Base-by-base conservation (phyloP, 2,797 vertebrate species). In the Ctenochaetus hawaiiensis region DNA sequence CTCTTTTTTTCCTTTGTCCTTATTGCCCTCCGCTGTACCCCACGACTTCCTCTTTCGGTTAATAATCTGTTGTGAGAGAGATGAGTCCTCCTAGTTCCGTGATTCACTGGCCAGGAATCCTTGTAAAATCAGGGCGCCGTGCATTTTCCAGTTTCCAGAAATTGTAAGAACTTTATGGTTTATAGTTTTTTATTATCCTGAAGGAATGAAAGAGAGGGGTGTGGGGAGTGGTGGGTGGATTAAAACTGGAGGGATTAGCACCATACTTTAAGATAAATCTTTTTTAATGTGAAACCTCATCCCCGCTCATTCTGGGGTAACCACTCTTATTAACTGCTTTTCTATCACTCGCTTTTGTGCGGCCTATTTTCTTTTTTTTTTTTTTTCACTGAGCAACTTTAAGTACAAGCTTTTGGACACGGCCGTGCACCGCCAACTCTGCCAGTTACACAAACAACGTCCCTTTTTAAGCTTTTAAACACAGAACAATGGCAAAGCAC, bases 211-310 rank as follows among this genome's bases (percentile, higher is more conserved):
- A 39, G 43, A 7, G 12, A 26, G 45, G 30, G 67, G 69, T 58
- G 58, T 56, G 8, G 30, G 16, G 13, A 26, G 54, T 4, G 18
- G 57, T 11, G 59, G 68, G 41, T 69, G 84, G 90, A 92, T 95
- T 92, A 94, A 94, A 91, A 92, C 86, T 89, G 86, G 80, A 80
- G 85, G 93, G 94, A 95, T 94, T 95, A 95, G 90, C 91, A 92
- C 89, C 92, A 92, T 94, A 93, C 90, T 95, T 94, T 94, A 93
- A 95, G 93, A 94, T 94, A 93, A 94, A 95, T 94, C 91, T 92
- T 91, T 93, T 94, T 95, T 93, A 92, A 94, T 92, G 92, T 94
- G 94, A 95, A 94, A 95, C 89, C 90, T 94, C 91, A 95, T 95
- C 93, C 92, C 85, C 34, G 88, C 90, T 94, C 94, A 92, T 94